Evolutionary conservation across 2,797 vertebrate genomes (phyloP), one percentile per base, ranked within the genome.

Genomic region (Astyanax mexicanus): DNA sequence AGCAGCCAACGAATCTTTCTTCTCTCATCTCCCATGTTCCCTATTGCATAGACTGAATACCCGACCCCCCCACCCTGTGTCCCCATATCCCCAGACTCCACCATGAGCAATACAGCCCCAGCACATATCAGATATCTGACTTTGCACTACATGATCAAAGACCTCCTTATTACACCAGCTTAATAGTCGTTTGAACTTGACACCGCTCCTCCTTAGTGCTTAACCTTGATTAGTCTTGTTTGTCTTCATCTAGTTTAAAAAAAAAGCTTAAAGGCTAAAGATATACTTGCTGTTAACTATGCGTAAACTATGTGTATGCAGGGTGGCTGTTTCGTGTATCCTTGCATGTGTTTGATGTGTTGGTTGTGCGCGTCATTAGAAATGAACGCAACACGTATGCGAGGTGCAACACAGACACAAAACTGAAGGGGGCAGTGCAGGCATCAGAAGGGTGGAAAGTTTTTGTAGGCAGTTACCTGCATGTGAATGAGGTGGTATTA

Each of bases 81-180:
- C 65, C 72, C 55, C 49, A 60, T n/a, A n/a, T 32, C n/a, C n/a
- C n/a, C n/a, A n/a, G 62, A 74, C 54, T 44, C 51, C 69, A 74
- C 80, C 84, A 60, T 77, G 77, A 73, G 73, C 73, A 81, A 80
- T 76, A 80, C 71, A 61, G 61, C 74, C 74, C 83, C 80, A 80
- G 55, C 51, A 77, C 81, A 75, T 71, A 76, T 84, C 78, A 75
- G 80, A 80, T 75, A n/a, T n/a, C n/a, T n/a, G 71, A 83, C 66
- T 80, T 84, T 86, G 83, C 84, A 85, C 82, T 85, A 82, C 81
- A 81, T 84, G 47, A 80, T 83, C 72, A 74, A 64, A 77, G 72
- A 83, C 67, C 76, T 76, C 74, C 42, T 45, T 62, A 74, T 60
- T 60, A 81, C 77, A 71, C 80, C 82, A 84, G 82, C 82, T 81